Base-by-base conservation (phyloP, 2,797 vertebrate species). In the Scleropages formosus region DNA sequence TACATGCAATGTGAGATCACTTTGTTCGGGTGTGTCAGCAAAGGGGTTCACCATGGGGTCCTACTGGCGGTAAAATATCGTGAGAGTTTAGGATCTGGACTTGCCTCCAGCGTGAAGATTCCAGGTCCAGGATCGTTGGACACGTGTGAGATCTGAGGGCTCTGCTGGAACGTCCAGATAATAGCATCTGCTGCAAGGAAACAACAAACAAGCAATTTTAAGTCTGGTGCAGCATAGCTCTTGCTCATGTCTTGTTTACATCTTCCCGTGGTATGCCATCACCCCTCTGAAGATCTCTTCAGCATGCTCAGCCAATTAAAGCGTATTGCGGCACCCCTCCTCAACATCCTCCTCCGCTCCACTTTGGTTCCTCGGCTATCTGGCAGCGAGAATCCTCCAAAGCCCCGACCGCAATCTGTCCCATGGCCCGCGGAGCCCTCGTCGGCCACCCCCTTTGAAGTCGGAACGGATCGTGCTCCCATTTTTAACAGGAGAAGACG, bases 391-490 rank as follows among this genome's bases (percentile, higher is more conserved):
- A 61, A 10, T 24, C 26, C 24, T n/a, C 13, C 11, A 26, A 13
- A 12, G 24, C 8, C 8, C 31, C 31, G 24, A 27, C 51, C 31
- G 16, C 22, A 24, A 16, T 49, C 20, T 39, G 22, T 60, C 39
- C 11, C 27, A 56, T 18, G 39, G 60, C 60, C 20, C 3, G 11
- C 44, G 46, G 60, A 64, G 15, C 31, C 51, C 13, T 10, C 56
- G 70, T 72, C 27, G 15, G 8, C 74, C 68, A 53, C 4, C 31
- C 69, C 24, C 20, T 69, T 69, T 68, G 74, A 68, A 68, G 74
- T 61, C 31, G 16, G 64, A 1, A 53, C 65, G 22, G 53, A 26
- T 51, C 16, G 51, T 20, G 12, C 15, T 64, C 31, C 26, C 13
- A 27, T 24, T 67, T 69, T 24, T 44, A 59, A 66, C 75, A 27